A percentile compares a stretch with the other conserved stretches of the same genome.
These are phyloP conservation scores for Aurelia sp. DNA, from an alignment of 30 jellyfish, hydroid and myxozoan species.

Conservation along the genomic window DNA sequence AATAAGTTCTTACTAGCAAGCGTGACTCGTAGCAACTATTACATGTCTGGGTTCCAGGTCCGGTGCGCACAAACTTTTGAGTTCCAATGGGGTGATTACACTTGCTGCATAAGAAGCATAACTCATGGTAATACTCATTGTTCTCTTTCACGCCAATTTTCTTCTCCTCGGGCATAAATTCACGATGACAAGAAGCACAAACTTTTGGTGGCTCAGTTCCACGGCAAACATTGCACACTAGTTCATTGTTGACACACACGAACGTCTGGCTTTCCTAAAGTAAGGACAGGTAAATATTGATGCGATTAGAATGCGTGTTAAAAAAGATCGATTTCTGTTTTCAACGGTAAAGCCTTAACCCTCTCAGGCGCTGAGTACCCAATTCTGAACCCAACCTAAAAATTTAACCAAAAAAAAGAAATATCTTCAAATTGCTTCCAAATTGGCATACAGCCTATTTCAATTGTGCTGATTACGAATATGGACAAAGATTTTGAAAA, in stretches of 20 bases:
- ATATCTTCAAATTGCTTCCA: no score
- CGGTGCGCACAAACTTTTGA: slow-evolving; percentile 89
- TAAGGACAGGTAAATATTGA: no score
- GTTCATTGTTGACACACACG: slow-evolving; percentile 86
- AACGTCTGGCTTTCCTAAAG: slow-evolving; percentile 92
- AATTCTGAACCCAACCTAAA: no score
- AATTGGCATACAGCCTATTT: no score
- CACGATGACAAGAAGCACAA: slow-evolving; percentile 83
- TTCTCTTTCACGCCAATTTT: slow-evolving; percentile 86
- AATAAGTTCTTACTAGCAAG: slow-evolving; percentile 65
- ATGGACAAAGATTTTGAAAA: no score
- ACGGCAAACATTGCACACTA: slow-evolving; percentile 90
- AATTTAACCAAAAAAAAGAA: no score
- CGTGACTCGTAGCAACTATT: slow-evolving; percentile 81
- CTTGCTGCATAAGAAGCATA: slow-evolving; percentile 86
- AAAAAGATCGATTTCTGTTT: no score
- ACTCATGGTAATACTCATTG: slow-evolving; percentile 89
- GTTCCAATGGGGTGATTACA: slow-evolving; percentile 94
- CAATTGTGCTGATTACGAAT: no score
- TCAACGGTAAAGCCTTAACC: no score
- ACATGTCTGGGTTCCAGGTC: slow-evolving; percentile 89
- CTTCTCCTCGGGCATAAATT: slow-evolving; percentile 87
- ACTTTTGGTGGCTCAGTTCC: slow-evolving; percentile 90
- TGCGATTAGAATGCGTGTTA: no score
- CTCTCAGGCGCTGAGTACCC: no score